Percentiles rank a stretch among this genome's conserved stretches.
Conservation (phyloP, 2,113 vertebrate species). For the Saccopteryx leptura region DNA sequence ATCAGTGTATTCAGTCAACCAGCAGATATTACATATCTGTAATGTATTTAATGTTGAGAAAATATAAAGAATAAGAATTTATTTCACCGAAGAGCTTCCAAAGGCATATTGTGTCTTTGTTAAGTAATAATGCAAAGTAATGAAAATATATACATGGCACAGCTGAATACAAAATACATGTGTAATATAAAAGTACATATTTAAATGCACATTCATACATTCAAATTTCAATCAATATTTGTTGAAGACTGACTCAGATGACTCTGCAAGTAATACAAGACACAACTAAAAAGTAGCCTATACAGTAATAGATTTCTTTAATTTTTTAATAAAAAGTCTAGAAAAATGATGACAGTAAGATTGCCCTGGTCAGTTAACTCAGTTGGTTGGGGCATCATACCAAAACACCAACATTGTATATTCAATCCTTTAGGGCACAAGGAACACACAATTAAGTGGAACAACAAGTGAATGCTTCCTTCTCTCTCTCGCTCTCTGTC, state of each 20-base stretch:
- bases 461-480: too few relatives aligned
- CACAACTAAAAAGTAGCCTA: neutral
- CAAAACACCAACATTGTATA: too few relatives aligned
- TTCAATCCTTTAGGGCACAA: too few relatives aligned
- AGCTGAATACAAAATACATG: neutral
- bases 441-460: too few relatives aligned
- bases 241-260: neutral
- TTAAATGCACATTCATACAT: neutral
- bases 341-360: neutral
- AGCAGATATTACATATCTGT: neutral
- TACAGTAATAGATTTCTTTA: neutral
- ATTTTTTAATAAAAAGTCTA: neutral
- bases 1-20: neutral
- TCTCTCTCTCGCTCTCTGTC: too few relatives aligned
- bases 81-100: neutral
- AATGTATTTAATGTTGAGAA: neutral
- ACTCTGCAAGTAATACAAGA: conserved; percentile 6
- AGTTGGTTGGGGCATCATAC: too few relatives aligned
- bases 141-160: neutral
- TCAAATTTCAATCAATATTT: conserved; percentile 53
- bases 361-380: too few relatives aligned
- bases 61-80: neutral
- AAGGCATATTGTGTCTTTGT: neutral
- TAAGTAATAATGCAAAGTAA: neutral
- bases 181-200: conserved; percentile 6